These are phyloP conservation scores for Drosophila tropicalis DNA, from an alignment of 1,140 invertebrate genomes.

Conservation along the genomic window DNA sequence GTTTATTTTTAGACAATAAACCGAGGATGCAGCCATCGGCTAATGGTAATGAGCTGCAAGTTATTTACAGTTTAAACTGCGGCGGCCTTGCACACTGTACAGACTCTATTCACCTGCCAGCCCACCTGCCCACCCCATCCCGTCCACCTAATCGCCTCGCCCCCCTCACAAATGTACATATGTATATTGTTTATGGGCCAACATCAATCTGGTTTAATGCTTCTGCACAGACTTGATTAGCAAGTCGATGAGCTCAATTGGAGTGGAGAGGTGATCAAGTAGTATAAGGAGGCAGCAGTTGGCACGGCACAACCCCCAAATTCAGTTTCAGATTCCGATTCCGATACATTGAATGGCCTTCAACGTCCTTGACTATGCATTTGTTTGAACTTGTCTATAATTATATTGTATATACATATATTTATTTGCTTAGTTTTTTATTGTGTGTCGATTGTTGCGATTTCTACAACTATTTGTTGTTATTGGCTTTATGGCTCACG, in stretches of 20 bases:
- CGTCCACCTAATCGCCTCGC: slow-evolving; percentile 6
- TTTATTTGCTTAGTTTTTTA: slow-evolving; percentile 72
- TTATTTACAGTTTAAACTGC: slow-evolving; percentile 69
- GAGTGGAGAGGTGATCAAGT: slow-evolving; percentile 19
- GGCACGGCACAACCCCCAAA: slow-evolving; percentile 70
- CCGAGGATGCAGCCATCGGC: slow-evolving; percentile 56
- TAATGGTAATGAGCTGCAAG: slow-evolving; percentile 79
- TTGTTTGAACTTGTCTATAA: slow-evolving; percentile 66
- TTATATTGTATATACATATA: slow-evolving; percentile 48
- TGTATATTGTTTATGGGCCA: slow-evolving; percentile 53
- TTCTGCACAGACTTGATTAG: slow-evolving; percentile 62
- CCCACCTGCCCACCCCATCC: slow-evolving; percentile 32
- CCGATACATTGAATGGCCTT: slow-evolving; percentile 77
- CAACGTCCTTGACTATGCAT: slow-evolving; percentile 78
- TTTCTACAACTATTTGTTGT: slow-evolving; percentile 62
- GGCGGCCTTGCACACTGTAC: slow-evolving; percentile 57
- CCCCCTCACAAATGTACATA: neutral
- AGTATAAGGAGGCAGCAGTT: slow-evolving; percentile 21
- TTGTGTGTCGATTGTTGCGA: slow-evolving; percentile 50
- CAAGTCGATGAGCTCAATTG: slow-evolving; percentile 46
- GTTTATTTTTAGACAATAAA: slow-evolving; percentile 80
- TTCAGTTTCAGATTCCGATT: slow-evolving; percentile 24
- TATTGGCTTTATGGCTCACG: slow-evolving; percentile 48
- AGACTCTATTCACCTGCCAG: slow-evolving; percentile 17
- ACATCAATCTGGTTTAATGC: slow-evolving; percentile 74